phyloP scores from a whole-genome alignment of 1,140 invertebrate species.

The Drosophila mauritiana region DNA sequence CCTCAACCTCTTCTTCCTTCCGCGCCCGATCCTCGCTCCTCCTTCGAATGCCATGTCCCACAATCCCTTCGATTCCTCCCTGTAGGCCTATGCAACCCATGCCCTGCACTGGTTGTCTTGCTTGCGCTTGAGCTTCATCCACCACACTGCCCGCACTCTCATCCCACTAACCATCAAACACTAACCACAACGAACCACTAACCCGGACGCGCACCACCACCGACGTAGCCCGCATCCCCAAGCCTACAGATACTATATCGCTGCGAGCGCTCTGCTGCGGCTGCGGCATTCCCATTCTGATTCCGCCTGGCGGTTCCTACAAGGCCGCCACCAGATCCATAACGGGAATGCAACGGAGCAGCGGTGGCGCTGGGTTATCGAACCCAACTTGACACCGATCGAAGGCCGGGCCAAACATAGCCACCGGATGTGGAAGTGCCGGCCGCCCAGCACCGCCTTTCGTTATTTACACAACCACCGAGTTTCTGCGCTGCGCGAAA shows the following conservation, averaged over 20 bases:
- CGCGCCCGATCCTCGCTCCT: neutral
- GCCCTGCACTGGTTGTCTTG: slow-evolving; percentile 13
- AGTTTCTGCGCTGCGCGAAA: neutral
- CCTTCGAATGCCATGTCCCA: slow-evolving; percentile 17
- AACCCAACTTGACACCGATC: slow-evolving; percentile 4
- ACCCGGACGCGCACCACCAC: slow-evolving; percentile 6
- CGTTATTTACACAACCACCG: neutral
- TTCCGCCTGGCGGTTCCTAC: neutral
- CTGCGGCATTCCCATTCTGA: neutral
- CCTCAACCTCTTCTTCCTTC: slow-evolving; percentile 8
- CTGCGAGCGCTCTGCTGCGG: neutral
- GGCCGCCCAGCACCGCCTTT: neutral
- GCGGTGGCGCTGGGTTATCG: neutral
- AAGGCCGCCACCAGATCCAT: neutral
- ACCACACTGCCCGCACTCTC: neutral
- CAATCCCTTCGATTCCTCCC: slow-evolving; percentile 1
- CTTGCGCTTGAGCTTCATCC: slow-evolving; percentile 7
- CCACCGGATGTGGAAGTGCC: slow-evolving; percentile 7
- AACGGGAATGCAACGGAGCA: neutral
- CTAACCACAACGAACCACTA: neutral
- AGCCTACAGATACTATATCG: neutral
- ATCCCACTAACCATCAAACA: neutral
- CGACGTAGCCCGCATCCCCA: neutral
- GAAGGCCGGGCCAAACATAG: neutral
- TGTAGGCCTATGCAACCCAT: neutral